phyloP scores from a whole-genome alignment of 2,113 vertebrate genomes.

The Orthonyx spaldingii region DNA sequence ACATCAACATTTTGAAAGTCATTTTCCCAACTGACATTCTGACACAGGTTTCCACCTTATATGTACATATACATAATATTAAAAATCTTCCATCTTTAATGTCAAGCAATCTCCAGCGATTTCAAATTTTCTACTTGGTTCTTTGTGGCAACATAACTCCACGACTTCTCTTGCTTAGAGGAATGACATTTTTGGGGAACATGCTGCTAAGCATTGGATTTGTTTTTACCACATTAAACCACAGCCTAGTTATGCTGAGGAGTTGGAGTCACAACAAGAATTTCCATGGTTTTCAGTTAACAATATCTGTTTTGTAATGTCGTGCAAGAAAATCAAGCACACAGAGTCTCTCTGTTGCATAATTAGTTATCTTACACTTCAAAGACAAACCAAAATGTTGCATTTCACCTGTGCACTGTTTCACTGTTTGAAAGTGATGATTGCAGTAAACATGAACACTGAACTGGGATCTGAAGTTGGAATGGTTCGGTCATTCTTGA shows the following conservation, averaged over 20 bases:
- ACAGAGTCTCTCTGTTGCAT: neutral
- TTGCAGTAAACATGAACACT: neutral
- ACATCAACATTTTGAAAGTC: neutral
- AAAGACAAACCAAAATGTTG: neutral
- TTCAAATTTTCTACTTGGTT: neutral
- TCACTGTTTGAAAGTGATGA: neutral
- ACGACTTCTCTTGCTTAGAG: neutral
- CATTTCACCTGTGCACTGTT: neutral
- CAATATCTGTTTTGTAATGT: neutral
- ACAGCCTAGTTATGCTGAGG: neutral
- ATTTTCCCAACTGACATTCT: neutral
- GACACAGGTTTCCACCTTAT: neutral
- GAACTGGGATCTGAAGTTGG: neutral
- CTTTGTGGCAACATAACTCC: neutral
- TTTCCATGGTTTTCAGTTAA: neutral
- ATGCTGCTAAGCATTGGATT: neutral
- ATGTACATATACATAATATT: neutral
- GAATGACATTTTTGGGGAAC: neutral
- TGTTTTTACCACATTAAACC: neutral
- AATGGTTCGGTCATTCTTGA: neutral
- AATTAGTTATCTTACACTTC: neutral
- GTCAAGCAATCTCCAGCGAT: neutral
- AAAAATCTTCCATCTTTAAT: neutral
- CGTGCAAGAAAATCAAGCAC: neutral
- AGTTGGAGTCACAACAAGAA: neutral